Evolutionary conservation across 30 jellyfish, hydroid and myxozoan species (phyloP).

Genomic region (Hydractinia echinata): DNA sequence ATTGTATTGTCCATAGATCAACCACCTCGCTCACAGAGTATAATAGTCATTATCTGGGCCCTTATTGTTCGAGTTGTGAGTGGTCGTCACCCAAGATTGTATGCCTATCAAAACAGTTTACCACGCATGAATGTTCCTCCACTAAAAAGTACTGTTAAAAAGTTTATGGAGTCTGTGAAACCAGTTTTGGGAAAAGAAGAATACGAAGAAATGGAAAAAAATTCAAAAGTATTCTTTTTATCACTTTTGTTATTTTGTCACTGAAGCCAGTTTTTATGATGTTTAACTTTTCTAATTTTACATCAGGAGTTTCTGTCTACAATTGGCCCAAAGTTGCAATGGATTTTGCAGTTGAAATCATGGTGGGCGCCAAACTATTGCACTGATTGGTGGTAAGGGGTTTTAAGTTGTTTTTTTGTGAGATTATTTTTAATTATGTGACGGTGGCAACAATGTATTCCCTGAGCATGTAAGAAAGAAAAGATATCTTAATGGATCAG

Average conservation of each 20-base stretch:
- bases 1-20: slow-evolving; percentile 41
- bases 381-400: slow-evolving; percentile 96
- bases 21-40: slow-evolving; percentile 92
- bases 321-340: slow-evolving; percentile 85
- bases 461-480: too few relatives aligned
- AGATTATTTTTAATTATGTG: neutral
- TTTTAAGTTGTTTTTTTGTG: neutral
- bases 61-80: slow-evolving; percentile 71
- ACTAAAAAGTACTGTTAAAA: slow-evolving; percentile 57
- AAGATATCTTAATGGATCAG: too few relatives aligned
- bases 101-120: slow-evolving; percentile 76
- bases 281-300: neutral
- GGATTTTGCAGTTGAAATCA: slow-evolving; percentile 82
- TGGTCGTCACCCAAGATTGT: slow-evolving; percentile 77
- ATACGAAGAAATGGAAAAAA: slow-evolving; percentile 64
- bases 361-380: slow-evolving; percentile 98
- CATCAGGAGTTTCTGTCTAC: slow-evolving; percentile 64
- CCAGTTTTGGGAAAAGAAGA: slow-evolving; percentile 58
- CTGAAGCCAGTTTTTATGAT: neutral
- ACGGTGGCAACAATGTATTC: neutral
- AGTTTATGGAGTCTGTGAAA: slow-evolving; percentile 61
- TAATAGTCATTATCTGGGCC: slow-evolving; percentile 69
- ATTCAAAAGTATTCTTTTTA: slow-evolving; percentile 58
- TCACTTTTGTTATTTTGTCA: neutral
- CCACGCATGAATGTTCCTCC: slow-evolving; percentile 95